phyloP scores from a whole-genome alignment of 2,888 invertebrate genomes.

The Campaea margaritaria region DNA sequence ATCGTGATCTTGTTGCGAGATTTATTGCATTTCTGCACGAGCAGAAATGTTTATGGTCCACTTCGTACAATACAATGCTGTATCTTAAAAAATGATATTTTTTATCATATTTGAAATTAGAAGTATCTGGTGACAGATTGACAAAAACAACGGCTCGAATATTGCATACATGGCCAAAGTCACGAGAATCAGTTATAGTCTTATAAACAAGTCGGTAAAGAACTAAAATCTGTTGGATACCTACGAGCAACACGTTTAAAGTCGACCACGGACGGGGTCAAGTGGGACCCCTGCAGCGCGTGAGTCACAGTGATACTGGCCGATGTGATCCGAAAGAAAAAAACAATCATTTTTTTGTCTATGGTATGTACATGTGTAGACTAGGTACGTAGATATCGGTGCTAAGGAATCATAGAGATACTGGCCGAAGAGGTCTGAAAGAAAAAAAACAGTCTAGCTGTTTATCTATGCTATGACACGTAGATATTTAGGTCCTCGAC shows the following conservation, averaged over 20 bases:
- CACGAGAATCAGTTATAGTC: too few species aligned
- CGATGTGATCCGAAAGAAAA: too few species aligned
- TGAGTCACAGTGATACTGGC: conserved; percentile 18
- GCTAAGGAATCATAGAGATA: too few species aligned
- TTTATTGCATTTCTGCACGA: conserved; percentile 16
- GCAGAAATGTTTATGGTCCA: not conserved
- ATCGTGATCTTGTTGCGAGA: not conserved
- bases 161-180: too few species aligned
- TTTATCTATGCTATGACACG: too few species aligned
- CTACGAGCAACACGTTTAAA: conserved; percentile 3
- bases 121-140: too few species aligned
- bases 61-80: not conserved
- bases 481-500: too few species aligned
- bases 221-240: conserved; percentile 1
- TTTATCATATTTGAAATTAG: not conserved
- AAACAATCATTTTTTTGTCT: too few species aligned
- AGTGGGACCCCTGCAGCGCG: conserved; percentile 31
- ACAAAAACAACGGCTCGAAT: too few species aligned
- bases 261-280: conserved; percentile 25
- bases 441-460: too few species aligned
- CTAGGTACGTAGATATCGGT: too few species aligned
- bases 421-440: too few species aligned
- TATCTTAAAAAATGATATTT: not conserved
- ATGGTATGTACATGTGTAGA: not conserved
- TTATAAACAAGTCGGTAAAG: not conserved